Percentiles rank a stretch among this genome's conserved stretches.
Conservation (phyloP, 1,140 invertebrate species). For the Pseudomyrmex dendroicus region DNA sequence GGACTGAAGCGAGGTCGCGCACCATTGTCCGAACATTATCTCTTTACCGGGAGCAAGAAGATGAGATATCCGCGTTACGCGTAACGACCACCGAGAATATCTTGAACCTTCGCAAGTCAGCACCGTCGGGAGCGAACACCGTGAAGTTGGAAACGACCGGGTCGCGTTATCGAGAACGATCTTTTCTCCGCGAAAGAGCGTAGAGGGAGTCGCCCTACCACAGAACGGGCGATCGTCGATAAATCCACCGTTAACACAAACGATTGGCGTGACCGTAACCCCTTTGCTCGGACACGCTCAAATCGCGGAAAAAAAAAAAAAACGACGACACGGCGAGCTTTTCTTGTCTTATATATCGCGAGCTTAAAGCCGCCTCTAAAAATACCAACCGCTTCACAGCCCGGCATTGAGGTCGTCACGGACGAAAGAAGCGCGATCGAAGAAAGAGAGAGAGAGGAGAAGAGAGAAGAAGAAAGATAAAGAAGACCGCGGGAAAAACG, state of each 20-base stretch:
- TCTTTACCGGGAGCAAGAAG: constrained; percentile 8
- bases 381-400: constrained; percentile 55
- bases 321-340: constrained; percentile 29
- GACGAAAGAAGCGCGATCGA: constrained; percentile 59
- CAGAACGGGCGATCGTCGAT: constrained; percentile 12
- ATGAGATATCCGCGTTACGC: constrained; percentile 8
- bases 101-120: constrained; percentile 18
- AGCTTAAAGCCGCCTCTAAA: constrained; percentile 56
- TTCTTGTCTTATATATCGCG: constrained; percentile 39
- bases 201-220: not conserved
- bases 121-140: not conserved
- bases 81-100: constrained; percentile 35
- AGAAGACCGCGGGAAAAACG: constrained; percentile 40
- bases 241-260: constrained; percentile 35
- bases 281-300: not conserved
- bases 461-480: not conserved
- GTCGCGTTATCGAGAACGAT: constrained; percentile 41
- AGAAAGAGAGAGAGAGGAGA: constrained; percentile 19
- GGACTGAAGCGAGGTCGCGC: constrained; percentile 18
- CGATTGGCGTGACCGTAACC: constrained; percentile 55
- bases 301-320: constrained; percentile 22
- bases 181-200: not conserved
- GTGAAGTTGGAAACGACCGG: not conserved
- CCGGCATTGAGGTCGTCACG: constrained; percentile 61
- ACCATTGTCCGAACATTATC: constrained; percentile 39